A percentile compares a stretch with the other conserved stretches of the same genome.
Conservation (phyloP, 2,888 invertebrate species). For the Zelleria hepariella region DNA sequence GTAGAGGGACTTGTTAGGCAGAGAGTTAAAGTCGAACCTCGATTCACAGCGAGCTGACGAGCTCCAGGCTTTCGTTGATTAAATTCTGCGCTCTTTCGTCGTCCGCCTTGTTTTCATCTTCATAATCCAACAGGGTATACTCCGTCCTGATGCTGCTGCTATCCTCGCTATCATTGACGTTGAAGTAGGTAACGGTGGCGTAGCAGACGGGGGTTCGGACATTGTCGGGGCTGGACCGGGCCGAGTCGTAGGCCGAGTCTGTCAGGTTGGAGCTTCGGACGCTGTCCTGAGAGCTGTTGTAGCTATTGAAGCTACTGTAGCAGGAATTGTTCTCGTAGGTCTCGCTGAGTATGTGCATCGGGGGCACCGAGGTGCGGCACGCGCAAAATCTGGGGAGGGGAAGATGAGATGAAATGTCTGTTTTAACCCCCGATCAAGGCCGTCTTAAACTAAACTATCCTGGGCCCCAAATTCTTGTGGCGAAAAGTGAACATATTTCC, state of each 20-base stretch:
- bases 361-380: conserved; percentile 48
- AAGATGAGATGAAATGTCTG: too few species aligned
- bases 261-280: conserved; percentile 13
- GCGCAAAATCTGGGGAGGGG: conserved; percentile 55
- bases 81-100: conserved; percentile 54
- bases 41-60: conserved; percentile 57
- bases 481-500: too few species aligned
- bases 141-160: conserved; percentile 61
- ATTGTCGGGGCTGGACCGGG: conserved; percentile 46
- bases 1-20: too few species aligned
- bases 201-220: conserved; percentile 40
- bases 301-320: conserved; percentile 50
- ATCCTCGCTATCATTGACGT: conserved; percentile 59
- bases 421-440: too few species aligned
- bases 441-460: too few species aligned
- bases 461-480: too few species aligned
- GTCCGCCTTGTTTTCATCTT: conserved; percentile 25
- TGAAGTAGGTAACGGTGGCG: conserved; percentile 59
- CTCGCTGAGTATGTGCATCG: conserved; percentile 28
- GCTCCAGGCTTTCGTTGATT: conserved; percentile 58
- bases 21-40: too few species aligned
- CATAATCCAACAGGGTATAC: conserved; percentile 50
- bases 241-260: conserved; percentile 62
- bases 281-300: conserved; percentile 37
- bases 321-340: conserved; percentile 42